Conservation (phyloP, 2,797 vertebrate genomes). For the Ficedula albicollis region DNA sequence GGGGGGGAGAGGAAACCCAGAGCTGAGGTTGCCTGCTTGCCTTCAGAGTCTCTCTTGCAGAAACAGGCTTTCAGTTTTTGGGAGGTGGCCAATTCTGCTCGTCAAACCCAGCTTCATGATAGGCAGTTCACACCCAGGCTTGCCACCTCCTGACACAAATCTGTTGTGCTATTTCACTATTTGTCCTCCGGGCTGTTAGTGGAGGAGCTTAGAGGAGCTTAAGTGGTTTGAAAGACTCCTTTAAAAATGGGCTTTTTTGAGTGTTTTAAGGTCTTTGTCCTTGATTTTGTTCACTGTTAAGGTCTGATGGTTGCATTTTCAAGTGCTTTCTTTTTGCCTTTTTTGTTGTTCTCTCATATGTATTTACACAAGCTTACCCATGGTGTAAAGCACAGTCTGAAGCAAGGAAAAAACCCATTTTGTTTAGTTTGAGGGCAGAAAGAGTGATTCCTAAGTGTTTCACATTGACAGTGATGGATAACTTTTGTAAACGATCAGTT, state of each 20-base stretch:
- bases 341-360: neutral
- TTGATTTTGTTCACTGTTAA: neutral
- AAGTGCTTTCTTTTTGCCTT: neutral
- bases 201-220: neutral
- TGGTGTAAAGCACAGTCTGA: neutral
- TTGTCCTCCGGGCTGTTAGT: conserved; percentile 38
- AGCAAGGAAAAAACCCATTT: neutral
- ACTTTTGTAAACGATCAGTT: neutral
- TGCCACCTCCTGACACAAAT: conserved; percentile 66
- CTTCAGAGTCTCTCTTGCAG: neutral
- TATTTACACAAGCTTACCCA: neutral
- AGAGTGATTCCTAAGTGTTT: neutral
- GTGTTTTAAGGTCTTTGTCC: neutral
- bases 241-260: neutral
- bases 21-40: neutral
- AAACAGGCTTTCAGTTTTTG: conserved; percentile 11
- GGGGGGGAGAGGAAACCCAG: neutral
- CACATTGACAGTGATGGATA: neutral
- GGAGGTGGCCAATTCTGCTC: conserved; percentile 43
- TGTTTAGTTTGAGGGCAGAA: neutral
- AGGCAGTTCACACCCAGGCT: conserved; percentile 55
- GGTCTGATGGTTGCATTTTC: neutral
- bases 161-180: conserved; percentile 60
- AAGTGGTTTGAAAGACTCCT: neutral
- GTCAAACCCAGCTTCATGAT: conserved; percentile 38